phyloP scores from a whole-genome alignment of 2,113 vertebrate species.

The Chitala chitala region DNA sequence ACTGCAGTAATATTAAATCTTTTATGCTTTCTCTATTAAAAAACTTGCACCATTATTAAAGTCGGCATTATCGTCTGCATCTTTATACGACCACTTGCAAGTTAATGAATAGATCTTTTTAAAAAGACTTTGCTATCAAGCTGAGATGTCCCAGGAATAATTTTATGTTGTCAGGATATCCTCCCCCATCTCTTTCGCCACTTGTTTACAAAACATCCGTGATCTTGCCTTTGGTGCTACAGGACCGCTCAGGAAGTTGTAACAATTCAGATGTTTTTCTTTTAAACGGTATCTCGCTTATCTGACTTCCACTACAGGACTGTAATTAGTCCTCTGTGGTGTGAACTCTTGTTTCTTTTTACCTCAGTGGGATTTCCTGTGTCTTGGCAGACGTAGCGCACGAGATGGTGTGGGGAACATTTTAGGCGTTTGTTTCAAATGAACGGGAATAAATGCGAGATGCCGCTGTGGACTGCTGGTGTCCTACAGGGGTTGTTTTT shows the following conservation, averaged over 20 bases:
- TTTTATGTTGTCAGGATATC: constrained; percentile 27
- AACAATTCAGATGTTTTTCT: constrained; percentile 37
- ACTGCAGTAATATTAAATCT: too few species aligned
- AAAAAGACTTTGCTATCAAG: background rate
- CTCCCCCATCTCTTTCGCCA: constrained; percentile 26
- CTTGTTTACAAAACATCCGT: constrained; percentile 44
- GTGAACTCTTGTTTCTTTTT: constrained; percentile 43
- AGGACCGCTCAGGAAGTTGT: constrained; percentile 41
- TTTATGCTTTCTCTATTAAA: too few species aligned
- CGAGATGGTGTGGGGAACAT: background rate
- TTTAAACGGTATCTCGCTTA: constrained; percentile 52
- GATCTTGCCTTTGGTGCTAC: constrained; percentile 31
- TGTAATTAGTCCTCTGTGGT: constrained; percentile 41
- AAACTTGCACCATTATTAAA: too few species aligned
- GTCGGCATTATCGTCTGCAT: too few species aligned
- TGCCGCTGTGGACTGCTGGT: too few species aligned
- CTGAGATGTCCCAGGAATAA: background rate
- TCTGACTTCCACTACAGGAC: constrained; percentile 54
- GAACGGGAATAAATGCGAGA: too few species aligned
- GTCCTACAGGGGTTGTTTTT: too few species aligned
- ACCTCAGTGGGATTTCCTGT: constrained; percentile 44
- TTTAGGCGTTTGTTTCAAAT: too few species aligned
- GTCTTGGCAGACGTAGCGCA: background rate
- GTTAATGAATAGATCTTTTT: too few species aligned
- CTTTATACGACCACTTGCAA: too few species aligned